Percentiles rank a stretch among this genome's conserved stretches.
phyloP scores from a whole-genome alignment of 2,113 vertebrate genomes.

The Argyrosomus japonicus region DNA sequence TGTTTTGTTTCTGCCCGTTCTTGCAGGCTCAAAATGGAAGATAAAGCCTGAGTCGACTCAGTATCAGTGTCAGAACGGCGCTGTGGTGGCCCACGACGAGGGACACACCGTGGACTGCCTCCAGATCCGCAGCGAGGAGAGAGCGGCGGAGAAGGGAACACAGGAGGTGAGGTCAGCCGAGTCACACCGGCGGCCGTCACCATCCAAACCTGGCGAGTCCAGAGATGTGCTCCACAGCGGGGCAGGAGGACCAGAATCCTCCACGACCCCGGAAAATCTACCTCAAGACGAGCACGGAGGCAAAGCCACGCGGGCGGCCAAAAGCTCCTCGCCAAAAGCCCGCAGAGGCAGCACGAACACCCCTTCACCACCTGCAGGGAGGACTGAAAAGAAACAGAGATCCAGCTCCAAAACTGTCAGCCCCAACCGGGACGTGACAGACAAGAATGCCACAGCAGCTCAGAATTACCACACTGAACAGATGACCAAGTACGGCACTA shows the following conservation, averaged over 20 bases:
- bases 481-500: slow-evolving; percentile 75
- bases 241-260: slow-evolving; percentile 58
- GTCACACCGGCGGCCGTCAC: slow-evolving; percentile 61
- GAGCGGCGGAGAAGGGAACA: slow-evolving; percentile 64
- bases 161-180: slow-evolving; percentile 71
- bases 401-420: slow-evolving; percentile 78
- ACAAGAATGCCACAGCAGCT: slow-evolving; percentile 66
- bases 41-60: slow-evolving; percentile 78
- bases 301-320: slow-evolving; percentile 73
- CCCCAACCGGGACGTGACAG: slow-evolving; percentile 72
- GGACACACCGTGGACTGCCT: slow-evolving; percentile 80
- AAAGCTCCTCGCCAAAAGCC: slow-evolving; percentile 81
- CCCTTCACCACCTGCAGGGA: slow-evolving; percentile 70
- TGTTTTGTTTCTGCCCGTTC: background rate
- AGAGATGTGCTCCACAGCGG: slow-evolving; percentile 61
- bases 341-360: slow-evolving; percentile 71
- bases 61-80: slow-evolving; percentile 82
- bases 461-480: slow-evolving; percentile 81
- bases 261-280: slow-evolving; percentile 72
- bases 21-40: slow-evolving; percentile 82
- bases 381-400: slow-evolving; percentile 83
- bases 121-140: slow-evolving; percentile 81
- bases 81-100: slow-evolving; percentile 76
- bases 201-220: slow-evolving; percentile 69
- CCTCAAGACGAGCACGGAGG: slow-evolving; percentile 84